Conservation (phyloP, 2,113 vertebrate genomes). For the Macquaria australasica region DNA sequence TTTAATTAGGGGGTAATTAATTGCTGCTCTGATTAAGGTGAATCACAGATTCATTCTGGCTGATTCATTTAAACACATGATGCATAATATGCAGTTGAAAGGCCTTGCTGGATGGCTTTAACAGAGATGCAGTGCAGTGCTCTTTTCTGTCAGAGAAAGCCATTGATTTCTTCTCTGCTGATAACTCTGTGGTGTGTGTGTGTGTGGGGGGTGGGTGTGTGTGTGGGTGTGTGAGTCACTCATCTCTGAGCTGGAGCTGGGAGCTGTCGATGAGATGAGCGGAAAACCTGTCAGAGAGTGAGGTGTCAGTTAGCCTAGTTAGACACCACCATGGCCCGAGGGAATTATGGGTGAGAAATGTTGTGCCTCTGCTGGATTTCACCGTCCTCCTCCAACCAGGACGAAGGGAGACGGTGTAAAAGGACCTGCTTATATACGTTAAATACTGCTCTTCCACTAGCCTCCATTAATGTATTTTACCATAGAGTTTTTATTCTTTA, state of each 20-base stretch:
- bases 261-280: slow-evolving; percentile 71
- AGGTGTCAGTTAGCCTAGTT: slow-evolving; percentile 40
- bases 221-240: slow-evolving; percentile 42
- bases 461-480: neutral
- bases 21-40: slow-evolving; percentile 49
- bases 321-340: slow-evolving; percentile 39
- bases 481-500: neutral
- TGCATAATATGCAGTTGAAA: slow-evolving; percentile 14
- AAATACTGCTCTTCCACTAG: neutral
- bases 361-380: slow-evolving; percentile 50
- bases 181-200: slow-evolving; percentile 37
- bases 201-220: slow-evolving; percentile 39
- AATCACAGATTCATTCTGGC: slow-evolving; percentile 46
- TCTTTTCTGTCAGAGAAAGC: slow-evolving; percentile 28
- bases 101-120: slow-evolving; percentile 10
- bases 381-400: neutral
- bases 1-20: slow-evolving; percentile 66
- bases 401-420: neutral
- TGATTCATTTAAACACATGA: slow-evolving; percentile 38
- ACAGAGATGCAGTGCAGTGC: slow-evolving; percentile 20
- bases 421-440: neutral
- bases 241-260: slow-evolving; percentile 34
- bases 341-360: slow-evolving; percentile 62
- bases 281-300: slow-evolving; percentile 63
- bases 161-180: slow-evolving; percentile 61